Evolutionary conservation across 2,888 invertebrate genomes (phyloP).

Genomic region (Polydrusus tereticollis): DNA sequence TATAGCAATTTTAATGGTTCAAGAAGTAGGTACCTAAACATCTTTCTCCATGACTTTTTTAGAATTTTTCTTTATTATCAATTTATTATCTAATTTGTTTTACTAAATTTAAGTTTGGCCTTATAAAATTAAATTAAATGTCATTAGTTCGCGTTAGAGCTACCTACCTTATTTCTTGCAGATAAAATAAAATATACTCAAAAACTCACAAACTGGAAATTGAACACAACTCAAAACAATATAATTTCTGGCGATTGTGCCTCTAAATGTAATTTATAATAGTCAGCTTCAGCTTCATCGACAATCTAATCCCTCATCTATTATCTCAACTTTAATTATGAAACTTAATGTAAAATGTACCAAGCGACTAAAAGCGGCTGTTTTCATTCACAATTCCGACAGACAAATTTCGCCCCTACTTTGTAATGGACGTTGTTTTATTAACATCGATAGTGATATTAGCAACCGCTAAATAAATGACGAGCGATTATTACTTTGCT

Average conservation of each 20-base stretch:
- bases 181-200: not conserved
- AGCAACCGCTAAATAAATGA: not conserved
- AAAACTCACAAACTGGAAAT: not conserved
- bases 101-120: no score
- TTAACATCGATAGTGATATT: not conserved
- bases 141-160: no score
- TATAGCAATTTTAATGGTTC: no score
- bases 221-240: not conserved
- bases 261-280: slow-evolving; percentile 7
- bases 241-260: not conserved
- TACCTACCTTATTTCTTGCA: no score
- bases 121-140: no score
- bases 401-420: not conserved
- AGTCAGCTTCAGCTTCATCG: slow-evolving; percentile 7
- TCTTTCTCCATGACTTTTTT: no score
- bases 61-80: no score
- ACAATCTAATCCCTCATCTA: slow-evolving; percentile 11
- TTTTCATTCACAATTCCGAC: slow-evolving; percentile 1
- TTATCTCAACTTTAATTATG: slow-evolving; percentile 14
- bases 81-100: no score
- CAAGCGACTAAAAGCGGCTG: not conserved
- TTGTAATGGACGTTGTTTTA: not conserved
- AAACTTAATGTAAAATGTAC: slow-evolving; percentile 15
- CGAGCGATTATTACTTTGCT: not conserved
- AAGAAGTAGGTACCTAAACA: no score